Evolutionary conservation across 2,113 vertebrate genomes (phyloP), one percentile per base, ranked within the genome.

Genomic region (Typhlomys cinereus): DNA sequence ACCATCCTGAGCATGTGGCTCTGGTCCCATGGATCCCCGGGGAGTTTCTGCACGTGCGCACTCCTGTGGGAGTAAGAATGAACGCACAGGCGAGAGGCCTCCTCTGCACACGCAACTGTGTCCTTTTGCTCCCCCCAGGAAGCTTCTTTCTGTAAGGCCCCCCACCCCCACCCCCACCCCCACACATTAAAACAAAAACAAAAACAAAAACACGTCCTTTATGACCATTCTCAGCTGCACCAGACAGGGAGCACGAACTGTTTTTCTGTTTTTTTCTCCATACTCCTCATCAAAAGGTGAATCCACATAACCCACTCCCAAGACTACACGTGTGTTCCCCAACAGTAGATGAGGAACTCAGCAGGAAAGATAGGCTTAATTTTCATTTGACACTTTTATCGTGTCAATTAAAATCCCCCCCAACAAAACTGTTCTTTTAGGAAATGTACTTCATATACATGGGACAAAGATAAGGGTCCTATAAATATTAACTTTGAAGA

Each of bases 181-280:
- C n/a, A n/a, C n/a, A n/a, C n/a, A n/a, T n/a, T n/a, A n/a, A n/a
- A n/a, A n/a, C n/a, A n/a, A n/a, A n/a, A n/a, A n/a, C n/a, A n/a
- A n/a, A n/a, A n/a, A n/a, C n/a, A n/a, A n/a, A n/a, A n/a, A n/a
- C n/a, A n/a, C n/a, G n/a, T n/a, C n/a, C n/a, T n/a, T n/a, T n/a
- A n/a, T 57, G 66, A 61, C 66, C 41, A n/a, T 54, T 9, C 85
- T 92, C 57, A 80, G 85, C 79, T n/a, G 23, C 59, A 13, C 5
- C 15, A 59, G 62, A 81, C 61, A 83, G 36, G 59, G 83, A 89
- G 70, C 61, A 39, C 1, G 48, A 31, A 29, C 83, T 69, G 5
- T 84, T 76, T 75, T 90, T 87, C n/a, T n/a, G n/a, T n/a, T n/a
- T n/a, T 89, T 31, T 75, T 89, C 80, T 54, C 41, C 62, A 52